phyloP scores from a whole-genome alignment of 1,140 invertebrate species.

The Augochlora pura region DNA sequence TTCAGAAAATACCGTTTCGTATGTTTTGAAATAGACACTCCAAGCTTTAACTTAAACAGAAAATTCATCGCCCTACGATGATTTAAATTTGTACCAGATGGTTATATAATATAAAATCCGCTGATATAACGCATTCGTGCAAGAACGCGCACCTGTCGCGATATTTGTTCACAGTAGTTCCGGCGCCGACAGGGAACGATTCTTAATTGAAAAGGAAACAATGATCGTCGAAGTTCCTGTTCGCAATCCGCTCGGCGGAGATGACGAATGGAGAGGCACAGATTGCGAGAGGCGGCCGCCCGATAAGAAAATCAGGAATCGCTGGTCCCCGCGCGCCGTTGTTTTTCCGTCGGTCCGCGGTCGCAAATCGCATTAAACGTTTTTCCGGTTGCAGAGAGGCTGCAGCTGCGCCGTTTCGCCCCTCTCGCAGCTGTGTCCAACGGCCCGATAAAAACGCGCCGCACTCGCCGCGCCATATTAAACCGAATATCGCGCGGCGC shows the following conservation, averaged over 20 bases:
- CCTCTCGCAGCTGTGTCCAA: constrained; percentile 51
- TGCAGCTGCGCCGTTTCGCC: constrained; percentile 18
- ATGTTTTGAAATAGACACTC: too few species aligned
- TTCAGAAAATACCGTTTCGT: too few species aligned
- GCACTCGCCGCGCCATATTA: constrained; percentile 31
- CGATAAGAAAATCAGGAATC: background rate
- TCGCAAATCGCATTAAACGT: constrained; percentile 51
- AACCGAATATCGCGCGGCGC: constrained; percentile 32
- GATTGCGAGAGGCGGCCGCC: background rate
- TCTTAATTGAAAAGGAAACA: background rate
- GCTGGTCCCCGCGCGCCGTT: background rate
- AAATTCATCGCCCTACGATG: too few species aligned
- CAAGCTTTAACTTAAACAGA: too few species aligned
- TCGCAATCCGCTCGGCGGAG: background rate
- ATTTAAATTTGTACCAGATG: too few species aligned
- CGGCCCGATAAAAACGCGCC: constrained; percentile 47
- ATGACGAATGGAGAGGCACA: background rate
- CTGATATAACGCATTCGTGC: too few species aligned
- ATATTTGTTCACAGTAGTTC: too few species aligned
- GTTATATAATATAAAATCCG: too few species aligned
- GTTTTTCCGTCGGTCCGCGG: background rate
- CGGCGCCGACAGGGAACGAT: too few species aligned
- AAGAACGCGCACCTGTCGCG: too few species aligned
- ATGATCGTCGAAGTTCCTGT: background rate
- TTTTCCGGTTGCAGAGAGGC: constrained; percentile 46